These are phyloP conservation scores for Sinosuthora webbiana DNA, from an alignment of 2,113 vertebrate species.

Conservation along the genomic window DNA sequence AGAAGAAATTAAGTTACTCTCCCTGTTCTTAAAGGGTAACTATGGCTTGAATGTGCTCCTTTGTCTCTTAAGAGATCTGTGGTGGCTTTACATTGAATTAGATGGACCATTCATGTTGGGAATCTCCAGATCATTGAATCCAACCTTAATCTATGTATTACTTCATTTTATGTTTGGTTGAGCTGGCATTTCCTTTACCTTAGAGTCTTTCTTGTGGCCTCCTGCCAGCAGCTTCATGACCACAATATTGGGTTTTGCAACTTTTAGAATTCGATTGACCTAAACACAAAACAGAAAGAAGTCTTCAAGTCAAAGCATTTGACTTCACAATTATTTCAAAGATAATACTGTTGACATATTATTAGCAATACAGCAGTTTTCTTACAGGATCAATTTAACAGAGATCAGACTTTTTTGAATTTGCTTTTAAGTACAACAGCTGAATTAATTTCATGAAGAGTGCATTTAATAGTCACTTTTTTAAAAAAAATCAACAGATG, in stretches of 20 bases:
- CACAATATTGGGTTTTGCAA: slow-evolving; percentile 97
- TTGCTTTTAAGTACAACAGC: background rate
- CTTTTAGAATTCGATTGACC: slow-evolving; percentile 94
- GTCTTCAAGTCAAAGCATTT: background rate
- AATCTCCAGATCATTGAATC: background rate
- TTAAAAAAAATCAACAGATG: background rate
- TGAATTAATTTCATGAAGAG: background rate
- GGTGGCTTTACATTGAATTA: background rate
- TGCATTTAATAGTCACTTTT: background rate
- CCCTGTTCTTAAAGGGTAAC: background rate
- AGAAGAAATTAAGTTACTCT: background rate
- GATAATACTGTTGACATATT: background rate
- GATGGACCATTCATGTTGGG: background rate
- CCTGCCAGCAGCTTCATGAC: slow-evolving; percentile 97
- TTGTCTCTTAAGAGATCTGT: background rate
- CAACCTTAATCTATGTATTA: too few relatives aligned
- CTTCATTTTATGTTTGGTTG: background rate
- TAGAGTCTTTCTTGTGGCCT: slow-evolving; percentile 97
- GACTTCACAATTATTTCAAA: background rate
- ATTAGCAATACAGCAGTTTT: background rate
- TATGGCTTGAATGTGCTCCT: background rate
- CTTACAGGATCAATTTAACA: background rate
- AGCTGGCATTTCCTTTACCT: slow-evolving; percentile 76
- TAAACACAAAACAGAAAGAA: slow-evolving; percentile 62
- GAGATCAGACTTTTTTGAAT: background rate